Evolutionary conservation across 2,113 vertebrate species (phyloP).

Genomic region (Eudyptes chrysolophus): DNA sequence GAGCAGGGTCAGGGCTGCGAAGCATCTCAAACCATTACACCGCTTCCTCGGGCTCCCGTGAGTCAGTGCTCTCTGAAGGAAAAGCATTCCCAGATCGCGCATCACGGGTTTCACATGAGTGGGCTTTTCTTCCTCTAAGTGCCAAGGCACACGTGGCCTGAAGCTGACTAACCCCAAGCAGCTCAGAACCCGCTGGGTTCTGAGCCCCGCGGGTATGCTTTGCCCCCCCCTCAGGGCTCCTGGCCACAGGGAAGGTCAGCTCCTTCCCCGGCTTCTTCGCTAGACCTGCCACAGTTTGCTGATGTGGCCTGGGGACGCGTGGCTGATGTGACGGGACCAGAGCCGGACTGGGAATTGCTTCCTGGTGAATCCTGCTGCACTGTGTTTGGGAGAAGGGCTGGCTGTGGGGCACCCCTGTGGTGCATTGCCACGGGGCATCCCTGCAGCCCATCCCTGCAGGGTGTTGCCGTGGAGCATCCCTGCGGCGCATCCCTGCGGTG

Average conservation of each 20-base stretch:
- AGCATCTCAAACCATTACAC: background rate
- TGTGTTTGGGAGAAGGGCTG: background rate
- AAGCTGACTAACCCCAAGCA: background rate
- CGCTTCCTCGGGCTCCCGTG: background rate
- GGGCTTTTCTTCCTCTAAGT: background rate
- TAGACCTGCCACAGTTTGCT: background rate
- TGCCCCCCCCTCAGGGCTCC: background rate
- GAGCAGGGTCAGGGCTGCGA: background rate
- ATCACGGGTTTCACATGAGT: background rate
- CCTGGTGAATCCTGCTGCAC: background rate
- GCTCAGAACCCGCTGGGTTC: background rate
- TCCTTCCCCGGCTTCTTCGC: background rate
- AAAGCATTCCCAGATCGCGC: rapidly evolving
- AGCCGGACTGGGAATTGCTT: background rate
- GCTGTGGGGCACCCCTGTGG: background rate
- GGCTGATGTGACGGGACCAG: background rate
- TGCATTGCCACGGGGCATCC: background rate
- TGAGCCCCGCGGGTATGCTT: rapidly evolving
- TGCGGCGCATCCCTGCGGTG: background rate
- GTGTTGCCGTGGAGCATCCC: too few relatives aligned
- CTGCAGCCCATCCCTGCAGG: background rate
- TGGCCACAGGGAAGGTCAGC: rapidly evolving
- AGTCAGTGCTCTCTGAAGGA: background rate
- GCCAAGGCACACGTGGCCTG: background rate
- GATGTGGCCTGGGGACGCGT: rapidly evolving